A percentile compares a stretch with the other conserved stretches of the same genome.
These are phyloP conservation scores for Cremastinae sp. DNA, from an alignment of 2,888 invertebrate genomes.

Conservation along the genomic window DNA sequence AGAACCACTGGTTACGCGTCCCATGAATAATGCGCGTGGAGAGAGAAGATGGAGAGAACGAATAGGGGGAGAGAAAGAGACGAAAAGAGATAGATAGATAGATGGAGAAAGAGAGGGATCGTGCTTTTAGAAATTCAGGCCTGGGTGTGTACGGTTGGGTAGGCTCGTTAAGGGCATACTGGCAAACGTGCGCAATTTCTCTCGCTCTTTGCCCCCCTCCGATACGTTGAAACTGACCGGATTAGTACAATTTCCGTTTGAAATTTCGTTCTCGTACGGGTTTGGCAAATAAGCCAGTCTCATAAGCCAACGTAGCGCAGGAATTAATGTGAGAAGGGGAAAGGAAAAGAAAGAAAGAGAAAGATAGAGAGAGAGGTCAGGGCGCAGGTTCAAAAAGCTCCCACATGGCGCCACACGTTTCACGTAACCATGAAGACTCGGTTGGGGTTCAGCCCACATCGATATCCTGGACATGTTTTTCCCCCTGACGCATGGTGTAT, in stretches of 20 bases:
- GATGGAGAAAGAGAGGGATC: not conserved
- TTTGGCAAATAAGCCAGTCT: constrained; percentile 32
- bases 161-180: constrained; percentile 33
- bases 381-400: constrained; percentile 53
- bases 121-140: constrained; percentile 55
- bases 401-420: constrained; percentile 57
- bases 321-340: not conserved
- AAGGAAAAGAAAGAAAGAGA: constrained; percentile 4
- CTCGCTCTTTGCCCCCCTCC: not conserved
- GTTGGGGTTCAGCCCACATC: constrained; percentile 41
- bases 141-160: constrained; percentile 38
- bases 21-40: constrained; percentile 46
- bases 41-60: constrained; percentile 3
- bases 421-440: constrained; percentile 32
- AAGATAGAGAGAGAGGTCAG: constrained; percentile 1
- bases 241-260: constrained; percentile 31
- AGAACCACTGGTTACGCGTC: constrained; percentile 21
- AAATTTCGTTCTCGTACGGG: constrained; percentile 3
- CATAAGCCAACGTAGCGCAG: constrained; percentile 6
- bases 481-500: constrained; percentile 33
- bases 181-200: constrained; percentile 19
- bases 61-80: no score
- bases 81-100: no score
- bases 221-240: constrained; percentile 36
- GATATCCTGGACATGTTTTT: constrained; percentile 34